Evolutionary conservation across 1,140 invertebrate genomes (phyloP), one percentile per base, ranked within the genome.

Genomic region (Drosophila carrolli): DNA sequence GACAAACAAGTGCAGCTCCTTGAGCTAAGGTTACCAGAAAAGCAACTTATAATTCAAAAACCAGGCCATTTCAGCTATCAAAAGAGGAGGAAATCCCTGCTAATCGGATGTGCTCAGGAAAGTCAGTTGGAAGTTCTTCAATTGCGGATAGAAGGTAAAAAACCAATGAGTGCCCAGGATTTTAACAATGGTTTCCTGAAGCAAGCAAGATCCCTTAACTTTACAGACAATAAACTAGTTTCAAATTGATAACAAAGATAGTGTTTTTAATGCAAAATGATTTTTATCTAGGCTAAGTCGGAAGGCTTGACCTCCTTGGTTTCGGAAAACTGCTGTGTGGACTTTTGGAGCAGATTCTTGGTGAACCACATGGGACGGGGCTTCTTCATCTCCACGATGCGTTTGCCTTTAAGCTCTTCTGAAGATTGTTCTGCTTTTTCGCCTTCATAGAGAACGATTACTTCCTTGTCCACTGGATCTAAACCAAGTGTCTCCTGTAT

Each of bases 371-470:
- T 75, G 16, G 97, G 97, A 61, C 96, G 93, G 63, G 95, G 93
- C 91, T 95, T 96, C 43, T 94, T 92, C 88, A 97, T 93, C 93
- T 97, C 96, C 2, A 97, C 93, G 53, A 97, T 93, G 68, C 94
- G 93, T 91, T 96, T 96, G 5, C 94, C 94, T 79, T 95, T 93
- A 85, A 93, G 94, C 68, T 93, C 94, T 55, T 94, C 92, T 6
- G 92, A 75, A 3, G 91, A 61, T 65, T 93, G 91, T 37, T 95
- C 92, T 16, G 93, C 78, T 79, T 94, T 95, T 92, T 98, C 97
- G 56, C 95, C 95, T 89, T 97, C 94, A 92, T 98, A 98, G 1
- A 98, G 86, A 5, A 98, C 95, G 47, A 97, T 93, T 2, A 98
- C 96, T 92, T 98, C 96, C 90, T 97, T 94, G 90, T 97, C 96